These are phyloP conservation scores for Myiagra hebetior DNA, from an alignment of 2,113 vertebrate species.

Conservation along the genomic window DNA sequence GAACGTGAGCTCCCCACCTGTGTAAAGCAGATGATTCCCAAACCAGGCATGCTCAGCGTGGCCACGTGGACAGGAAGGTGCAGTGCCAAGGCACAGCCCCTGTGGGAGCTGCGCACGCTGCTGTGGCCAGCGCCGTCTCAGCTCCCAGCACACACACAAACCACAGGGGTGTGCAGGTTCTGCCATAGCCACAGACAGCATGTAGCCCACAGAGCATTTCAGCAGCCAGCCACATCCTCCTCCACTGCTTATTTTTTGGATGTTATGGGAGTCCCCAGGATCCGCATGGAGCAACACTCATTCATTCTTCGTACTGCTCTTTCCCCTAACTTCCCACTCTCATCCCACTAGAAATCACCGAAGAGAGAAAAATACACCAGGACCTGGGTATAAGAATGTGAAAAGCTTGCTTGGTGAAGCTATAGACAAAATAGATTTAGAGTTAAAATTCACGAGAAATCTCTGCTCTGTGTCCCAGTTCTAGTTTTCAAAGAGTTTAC, in stretches of 20 bases:
- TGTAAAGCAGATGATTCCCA: neutral
- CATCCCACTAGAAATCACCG: neutral
- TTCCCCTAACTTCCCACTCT: neutral
- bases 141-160: neutral
- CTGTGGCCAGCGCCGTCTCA: neutral
- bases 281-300: neutral
- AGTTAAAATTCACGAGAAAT: neutral
- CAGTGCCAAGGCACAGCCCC: neutral
- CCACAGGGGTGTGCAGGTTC: neutral
- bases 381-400: neutral
- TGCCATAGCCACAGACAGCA: conserved; percentile 40
- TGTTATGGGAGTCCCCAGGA: conserved; percentile 44
- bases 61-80: neutral
- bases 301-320: neutral
- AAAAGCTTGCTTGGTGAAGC: neutral
- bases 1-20: neutral
- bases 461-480: neutral
- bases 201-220: conserved; percentile 19
- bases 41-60: rapidly evolving
- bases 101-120: neutral
- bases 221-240: conserved; percentile 56
- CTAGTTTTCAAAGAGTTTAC: neutral
- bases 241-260: conserved; percentile 34
- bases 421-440: neutral
- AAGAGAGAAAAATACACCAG: neutral